These are phyloP conservation scores for Doryteuthis pealeii DNA, from an alignment of 1,140 invertebrate species.

Conservation along the genomic window DNA sequence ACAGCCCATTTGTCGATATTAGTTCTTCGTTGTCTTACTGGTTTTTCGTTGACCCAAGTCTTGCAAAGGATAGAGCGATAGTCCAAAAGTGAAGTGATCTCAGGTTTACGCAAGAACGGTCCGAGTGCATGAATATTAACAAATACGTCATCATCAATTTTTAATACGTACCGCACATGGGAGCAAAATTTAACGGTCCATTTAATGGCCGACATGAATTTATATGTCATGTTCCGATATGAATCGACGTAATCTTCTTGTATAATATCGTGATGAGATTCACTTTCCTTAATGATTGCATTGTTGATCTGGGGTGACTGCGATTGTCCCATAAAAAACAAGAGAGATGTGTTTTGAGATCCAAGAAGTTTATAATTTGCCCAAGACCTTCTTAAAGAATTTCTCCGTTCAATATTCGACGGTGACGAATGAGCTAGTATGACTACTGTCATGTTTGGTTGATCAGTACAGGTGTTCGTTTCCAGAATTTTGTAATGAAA, in stretches of 20 bases:
- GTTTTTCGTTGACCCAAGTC: too few relatives aligned
- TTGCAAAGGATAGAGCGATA: too few relatives aligned
- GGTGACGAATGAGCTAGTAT: background rate
- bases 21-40: too few relatives aligned
- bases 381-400: background rate
- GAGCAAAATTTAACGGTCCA: conserved; percentile 28
- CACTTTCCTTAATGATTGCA: conserved; percentile 20
- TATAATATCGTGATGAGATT: conserved; percentile 32
- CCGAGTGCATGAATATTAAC: conserved; percentile 25
- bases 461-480: background rate
- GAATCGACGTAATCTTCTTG: conserved; percentile 34
- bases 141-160: conserved; percentile 36
- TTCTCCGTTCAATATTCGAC: background rate
- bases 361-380: background rate
- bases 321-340: background rate
- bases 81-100: too few relatives aligned
- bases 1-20: conserved; percentile 41
- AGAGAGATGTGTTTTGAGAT: background rate
- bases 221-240: conserved; percentile 29
- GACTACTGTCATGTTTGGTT: background rate
- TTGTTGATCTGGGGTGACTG: background rate
- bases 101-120: too few relatives aligned
- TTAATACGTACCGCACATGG: conserved; percentile 21
- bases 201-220: conserved; percentile 32
- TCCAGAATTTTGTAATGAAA: too few relatives aligned